Base-by-base conservation (phyloP, 2,797 vertebrate genomes). In the Ataeniobius toweri region DNA sequence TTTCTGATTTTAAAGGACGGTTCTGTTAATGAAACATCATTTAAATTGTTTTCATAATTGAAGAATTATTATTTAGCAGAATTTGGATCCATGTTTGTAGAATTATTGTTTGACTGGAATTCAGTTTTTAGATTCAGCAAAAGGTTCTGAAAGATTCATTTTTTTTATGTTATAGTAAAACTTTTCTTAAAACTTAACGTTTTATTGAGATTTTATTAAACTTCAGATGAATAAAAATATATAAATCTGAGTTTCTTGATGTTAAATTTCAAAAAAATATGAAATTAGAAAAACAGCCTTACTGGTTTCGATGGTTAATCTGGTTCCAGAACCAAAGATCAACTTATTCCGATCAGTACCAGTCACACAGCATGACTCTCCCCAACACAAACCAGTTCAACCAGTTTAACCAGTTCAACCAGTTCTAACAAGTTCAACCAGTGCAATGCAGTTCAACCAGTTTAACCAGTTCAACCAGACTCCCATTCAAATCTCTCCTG, bases 261-360 rank as follows among this genome's bases (percentile, higher is more conserved):
- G 50, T 5, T 16, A 24, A 1, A 0, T 22, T 67, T 41, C 20
- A 22, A 6, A 14, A 13, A 5, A 7, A 0, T n/a, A n/a, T n/a
- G n/a, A 68, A 46, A 1, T 24, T 39, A 68, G 10, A 44, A 14
- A 13, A 68, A 41, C 1, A 12, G 22, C 22, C 51, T 73, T 24
- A 56, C 71, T 56, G 71, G 51, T 36, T 73, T 39, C 2, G 22
- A 73, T 24, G 51, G 20, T 55, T 73, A 73, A 24, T 16, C 71
- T 73, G 71, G 71, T 73, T 71, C 70, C 50, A 0, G 26, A 1
- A 51, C 50, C 70, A 71, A 71, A 71, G 26, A 71, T 22, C 8
- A 71, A 1, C 18, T 71, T 71, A 28, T 28, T 28, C 28, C 28
- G 28, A 50, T 6, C n/a, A 5, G 16, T 1, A 51, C n/a, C 46